Conservation (phyloP, 1,140 invertebrate genomes). For the Euglossa dilemma region DNA sequence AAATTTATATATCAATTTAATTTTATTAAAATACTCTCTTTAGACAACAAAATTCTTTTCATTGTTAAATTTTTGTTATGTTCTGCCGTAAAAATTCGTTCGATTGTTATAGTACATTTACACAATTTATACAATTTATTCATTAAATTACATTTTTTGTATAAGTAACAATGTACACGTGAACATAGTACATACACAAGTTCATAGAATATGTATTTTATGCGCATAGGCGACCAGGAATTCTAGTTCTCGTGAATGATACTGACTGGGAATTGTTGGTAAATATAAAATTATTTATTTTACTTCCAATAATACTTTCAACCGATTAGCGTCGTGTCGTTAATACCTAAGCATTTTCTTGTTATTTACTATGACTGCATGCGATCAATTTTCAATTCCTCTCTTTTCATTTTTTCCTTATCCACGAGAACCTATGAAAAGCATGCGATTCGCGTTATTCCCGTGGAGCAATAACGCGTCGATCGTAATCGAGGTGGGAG, state of each 20-base stretch:
- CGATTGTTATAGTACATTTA: too few species aligned
- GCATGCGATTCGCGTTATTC: background rate
- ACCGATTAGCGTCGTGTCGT: too few species aligned
- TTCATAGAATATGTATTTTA: background rate
- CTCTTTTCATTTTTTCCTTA: background rate
- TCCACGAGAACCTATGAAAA: background rate
- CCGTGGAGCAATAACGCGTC: constrained; percentile 8
- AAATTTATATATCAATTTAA: too few species aligned
- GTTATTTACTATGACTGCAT: background rate
- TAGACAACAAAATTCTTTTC: too few species aligned
- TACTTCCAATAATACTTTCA: background rate
- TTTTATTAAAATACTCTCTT: too few species aligned
- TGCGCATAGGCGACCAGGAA: constrained; percentile 91
- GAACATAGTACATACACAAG: background rate
- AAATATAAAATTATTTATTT: constrained; percentile 68
- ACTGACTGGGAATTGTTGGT: constrained; percentile 95
- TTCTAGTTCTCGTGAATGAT: constrained; percentile 95
- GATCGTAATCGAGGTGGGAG: constrained; percentile 25
- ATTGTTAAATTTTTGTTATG: too few species aligned
- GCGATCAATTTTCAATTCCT: background rate
- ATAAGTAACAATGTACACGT: background rate
- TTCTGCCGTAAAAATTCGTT: too few species aligned
- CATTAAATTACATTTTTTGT: background rate
- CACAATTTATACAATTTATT: too few species aligned
- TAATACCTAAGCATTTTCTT: background rate